These are phyloP conservation scores for Vidua macroura DNA, from an alignment of 2,113 vertebrate genomes.

Conservation along the genomic window DNA sequence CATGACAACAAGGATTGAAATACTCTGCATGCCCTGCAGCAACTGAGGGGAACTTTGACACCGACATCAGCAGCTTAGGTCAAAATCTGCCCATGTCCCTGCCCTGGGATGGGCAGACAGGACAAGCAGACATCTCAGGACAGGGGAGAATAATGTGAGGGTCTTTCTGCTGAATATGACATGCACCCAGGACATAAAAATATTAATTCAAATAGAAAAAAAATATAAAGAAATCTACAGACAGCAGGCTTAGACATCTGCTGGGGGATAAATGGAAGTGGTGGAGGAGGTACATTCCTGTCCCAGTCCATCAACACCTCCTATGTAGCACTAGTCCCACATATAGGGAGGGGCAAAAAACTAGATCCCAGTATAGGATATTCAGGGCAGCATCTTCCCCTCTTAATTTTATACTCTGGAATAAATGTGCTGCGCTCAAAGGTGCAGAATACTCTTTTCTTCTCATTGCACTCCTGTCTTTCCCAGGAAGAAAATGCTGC, in stretches of 20 bases:
- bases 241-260: background rate
- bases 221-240: background rate
- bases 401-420: background rate
- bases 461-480: background rate
- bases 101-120: background rate
- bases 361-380: fast-evolving
- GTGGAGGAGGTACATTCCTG: background rate
- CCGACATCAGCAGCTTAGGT: fast-evolving
- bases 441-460: background rate
- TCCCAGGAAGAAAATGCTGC: background rate
- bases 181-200: background rate
- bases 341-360: background rate
- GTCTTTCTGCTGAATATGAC: background rate
- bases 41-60: background rate
- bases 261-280: background rate
- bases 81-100: background rate
- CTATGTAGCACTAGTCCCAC: background rate
- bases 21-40: background rate
- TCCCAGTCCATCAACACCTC: background rate
- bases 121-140: background rate
- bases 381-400: background rate
- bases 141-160: background rate
- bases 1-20: background rate
- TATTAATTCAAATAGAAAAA: background rate
- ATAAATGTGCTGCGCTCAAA: background rate